Conservation (phyloP, 2,113 vertebrate genomes). For the Dipodomys merriami region DNA sequence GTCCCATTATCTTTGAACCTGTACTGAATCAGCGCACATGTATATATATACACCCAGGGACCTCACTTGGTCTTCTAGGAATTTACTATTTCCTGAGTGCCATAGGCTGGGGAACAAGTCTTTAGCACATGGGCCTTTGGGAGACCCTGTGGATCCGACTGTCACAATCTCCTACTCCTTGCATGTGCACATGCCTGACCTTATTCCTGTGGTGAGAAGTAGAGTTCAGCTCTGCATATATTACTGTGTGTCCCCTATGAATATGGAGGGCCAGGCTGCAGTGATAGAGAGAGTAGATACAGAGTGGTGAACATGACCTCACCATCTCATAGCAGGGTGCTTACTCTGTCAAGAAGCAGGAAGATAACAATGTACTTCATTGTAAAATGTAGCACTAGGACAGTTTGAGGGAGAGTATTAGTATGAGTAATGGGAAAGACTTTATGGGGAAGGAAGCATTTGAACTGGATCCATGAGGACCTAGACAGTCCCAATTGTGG, state of each 20-base stretch:
- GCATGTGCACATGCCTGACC: neutral
- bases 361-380: neutral
- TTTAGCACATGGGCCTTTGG: neutral
- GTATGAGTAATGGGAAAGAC: neutral
- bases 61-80: neutral
- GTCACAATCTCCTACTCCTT: neutral
- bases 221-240: neutral
- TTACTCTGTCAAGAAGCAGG: neutral
- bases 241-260: neutral
- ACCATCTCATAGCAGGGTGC: neutral
- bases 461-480: neutral
- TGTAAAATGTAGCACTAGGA: neutral
- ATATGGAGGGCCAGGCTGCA: neutral
- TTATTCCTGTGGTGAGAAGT: neutral
- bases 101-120: too few relatives aligned
- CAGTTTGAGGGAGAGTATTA: constrained; percentile 24
- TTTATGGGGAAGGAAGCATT: constrained; percentile 31
- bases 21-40: too few relatives aligned
- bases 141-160: neutral
- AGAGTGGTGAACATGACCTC: neutral
- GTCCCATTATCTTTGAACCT: neutral
- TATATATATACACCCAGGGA: neutral
- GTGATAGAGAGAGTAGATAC: neutral
- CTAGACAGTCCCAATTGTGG: neutral
- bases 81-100: neutral